Conservation (phyloP, 2,888 invertebrate genomes). For the Gryllus longicercus region DNA sequence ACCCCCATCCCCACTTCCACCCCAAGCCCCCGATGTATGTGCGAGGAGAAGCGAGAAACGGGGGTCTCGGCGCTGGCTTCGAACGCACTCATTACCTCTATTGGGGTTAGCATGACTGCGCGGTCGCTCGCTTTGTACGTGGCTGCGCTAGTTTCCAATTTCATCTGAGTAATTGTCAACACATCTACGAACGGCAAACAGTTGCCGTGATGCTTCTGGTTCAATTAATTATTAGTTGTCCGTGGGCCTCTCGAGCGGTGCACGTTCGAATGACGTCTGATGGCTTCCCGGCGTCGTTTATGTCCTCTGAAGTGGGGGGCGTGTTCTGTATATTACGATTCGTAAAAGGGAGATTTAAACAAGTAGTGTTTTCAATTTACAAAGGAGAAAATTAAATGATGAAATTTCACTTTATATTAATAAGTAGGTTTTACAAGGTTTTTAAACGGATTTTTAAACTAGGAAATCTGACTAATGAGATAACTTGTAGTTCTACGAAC, state of each 20-base stretch:
- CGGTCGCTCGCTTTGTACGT: background rate
- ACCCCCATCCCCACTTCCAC: no score
- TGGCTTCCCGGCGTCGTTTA: no score
- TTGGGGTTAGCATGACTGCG: background rate
- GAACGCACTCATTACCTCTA: no score
- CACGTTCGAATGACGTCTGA: background rate
- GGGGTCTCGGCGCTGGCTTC: background rate
- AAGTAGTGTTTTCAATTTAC: no score
- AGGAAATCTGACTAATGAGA: no score
- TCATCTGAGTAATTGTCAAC: slow-evolving; percentile 2
- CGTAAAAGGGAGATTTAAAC: background rate
- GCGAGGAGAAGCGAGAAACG: background rate
- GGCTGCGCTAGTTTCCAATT: background rate
- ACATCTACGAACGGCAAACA: background rate
- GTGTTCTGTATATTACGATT: background rate
- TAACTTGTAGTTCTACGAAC: no score
- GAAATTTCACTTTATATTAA: no score
- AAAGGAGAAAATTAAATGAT: no score
- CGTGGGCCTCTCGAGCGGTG: background rate
- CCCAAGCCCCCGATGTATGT: no score
- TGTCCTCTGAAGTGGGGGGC: no score
- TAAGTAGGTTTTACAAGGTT: no score
- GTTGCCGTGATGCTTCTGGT: background rate
- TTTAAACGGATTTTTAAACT: no score
- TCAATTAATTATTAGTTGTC: slow-evolving; percentile 6